Evolutionary conservation across 2,797 vertebrate genomes (phyloP).

Genomic region (Thripadectes ignobilis): DNA sequence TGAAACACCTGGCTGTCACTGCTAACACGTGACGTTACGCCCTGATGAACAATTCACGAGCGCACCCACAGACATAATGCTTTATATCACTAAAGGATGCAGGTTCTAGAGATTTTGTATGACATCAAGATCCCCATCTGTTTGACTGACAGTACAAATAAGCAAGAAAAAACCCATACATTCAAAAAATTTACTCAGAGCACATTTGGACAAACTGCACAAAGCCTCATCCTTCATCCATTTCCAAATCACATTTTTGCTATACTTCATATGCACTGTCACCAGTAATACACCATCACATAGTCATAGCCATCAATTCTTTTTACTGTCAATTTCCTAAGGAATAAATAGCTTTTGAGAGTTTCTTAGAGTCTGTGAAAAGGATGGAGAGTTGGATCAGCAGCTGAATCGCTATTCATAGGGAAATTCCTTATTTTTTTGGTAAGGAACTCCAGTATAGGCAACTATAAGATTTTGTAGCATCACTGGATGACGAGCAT

Average conservation of each 20-base stretch:
- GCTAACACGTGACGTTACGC: accelerated
- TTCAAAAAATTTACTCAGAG: not conserved
- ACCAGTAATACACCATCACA: not conserved
- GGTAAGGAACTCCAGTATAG: not conserved
- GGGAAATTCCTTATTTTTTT: not conserved
- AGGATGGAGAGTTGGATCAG: not conserved
- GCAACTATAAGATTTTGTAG: not conserved
- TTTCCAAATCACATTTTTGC: not conserved
- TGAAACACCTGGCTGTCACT: not conserved
- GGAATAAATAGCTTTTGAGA: not conserved
- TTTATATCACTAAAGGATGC: not conserved
- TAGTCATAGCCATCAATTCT: not conserved
- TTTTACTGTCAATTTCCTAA: not conserved
- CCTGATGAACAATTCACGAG: not conserved
- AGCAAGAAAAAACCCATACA: not conserved
- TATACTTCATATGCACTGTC: not conserved
- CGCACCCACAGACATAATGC: not conserved
- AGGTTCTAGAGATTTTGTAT: not conserved
- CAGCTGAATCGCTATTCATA: not conserved
- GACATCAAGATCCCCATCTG: not conserved
- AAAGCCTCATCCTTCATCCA: not conserved
- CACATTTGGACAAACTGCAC: not conserved
- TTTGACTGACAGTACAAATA: not conserved
- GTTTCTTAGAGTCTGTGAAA: not conserved
- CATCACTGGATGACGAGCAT: not conserved